Base-by-base conservation (phyloP, 2,113 vertebrate species). In the Calonectris borealis region DNA sequence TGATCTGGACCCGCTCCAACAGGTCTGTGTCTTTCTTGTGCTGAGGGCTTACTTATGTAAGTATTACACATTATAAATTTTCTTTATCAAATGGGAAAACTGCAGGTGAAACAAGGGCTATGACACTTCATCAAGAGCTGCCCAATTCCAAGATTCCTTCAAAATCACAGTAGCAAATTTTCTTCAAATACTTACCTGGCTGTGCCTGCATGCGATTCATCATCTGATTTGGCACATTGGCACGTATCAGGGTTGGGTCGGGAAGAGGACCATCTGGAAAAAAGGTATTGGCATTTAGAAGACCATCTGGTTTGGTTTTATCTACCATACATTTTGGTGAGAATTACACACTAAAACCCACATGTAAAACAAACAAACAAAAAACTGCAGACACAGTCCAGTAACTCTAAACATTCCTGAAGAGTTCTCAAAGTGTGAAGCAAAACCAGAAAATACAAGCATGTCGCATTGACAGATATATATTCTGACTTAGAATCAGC, bases 181-280 rank as follows among this genome's bases (percentile, higher is more conserved):
- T 76, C 46, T 76, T 95, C 54, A 55, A 34, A 9, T 27, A 91
- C 64, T 57, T 98, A 99, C 99, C 99, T 97, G 99, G 94, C 85
- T 99, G 99, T 85, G 98, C 98, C 96, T 99, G 98, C 98, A 99
- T 99, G 86, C 99, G 98, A 97, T 97, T 99, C 96, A 99, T 99
- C 98, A 99, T 99, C 97, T 99, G 99, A 96, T 98, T 99, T 97
- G 99, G 99, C 96, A 99, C 99, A 93, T 94, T 92, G 80, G 99
- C 98, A 97, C 99, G 98, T 95, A 99, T 98, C 96, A 99, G 98
- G 91, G 98, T 97, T 82, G 98, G 98, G 97, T 99, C 99, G 16
- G 98, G 90, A 31, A 98, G 98, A 91, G 99, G 99, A 92, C 99
- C 99, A 95, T 99, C 99, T 99, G 93, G 94, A 24, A 90, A 42